These are phyloP conservation scores for Sitta carolinensis DNA, from an alignment of 2,797 vertebrate species.

Conservation along the genomic window DNA sequence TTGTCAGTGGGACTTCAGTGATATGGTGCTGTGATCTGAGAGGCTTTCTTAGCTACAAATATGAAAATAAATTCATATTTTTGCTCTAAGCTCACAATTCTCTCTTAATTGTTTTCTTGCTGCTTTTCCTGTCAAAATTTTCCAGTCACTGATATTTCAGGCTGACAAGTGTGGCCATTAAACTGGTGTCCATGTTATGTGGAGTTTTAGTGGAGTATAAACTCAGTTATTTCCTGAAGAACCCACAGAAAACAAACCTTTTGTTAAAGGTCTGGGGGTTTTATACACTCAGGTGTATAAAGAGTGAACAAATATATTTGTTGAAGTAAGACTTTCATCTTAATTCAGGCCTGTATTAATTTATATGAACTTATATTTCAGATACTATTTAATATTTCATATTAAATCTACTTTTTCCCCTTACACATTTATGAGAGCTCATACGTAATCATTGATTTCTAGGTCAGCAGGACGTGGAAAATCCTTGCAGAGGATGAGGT, in stretches of 20 bases:
- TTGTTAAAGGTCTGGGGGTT: neutral
- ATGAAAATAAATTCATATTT: neutral
- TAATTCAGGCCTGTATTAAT: neutral
- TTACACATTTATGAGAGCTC: neutral
- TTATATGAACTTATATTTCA: neutral
- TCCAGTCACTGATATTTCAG: neutral
- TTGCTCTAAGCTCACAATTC: neutral
- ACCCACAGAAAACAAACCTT: neutral
- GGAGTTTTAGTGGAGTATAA: neutral
- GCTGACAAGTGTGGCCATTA: neutral
- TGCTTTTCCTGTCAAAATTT: neutral
- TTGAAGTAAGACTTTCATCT: constrained; percentile 14
- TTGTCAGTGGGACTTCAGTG: constrained; percentile 9
- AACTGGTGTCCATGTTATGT: rapidly evolving
- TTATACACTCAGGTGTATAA: neutral
- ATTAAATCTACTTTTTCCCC: neutral
- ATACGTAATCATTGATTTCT: neutral
- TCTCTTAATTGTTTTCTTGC: neutral
- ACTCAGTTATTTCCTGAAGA: neutral
- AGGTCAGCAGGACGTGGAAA: constrained; percentile 94
- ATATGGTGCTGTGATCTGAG: neutral
- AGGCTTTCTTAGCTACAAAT: neutral
- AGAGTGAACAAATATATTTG: neutral
- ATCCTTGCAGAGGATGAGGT: constrained; percentile 90
- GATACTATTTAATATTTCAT: neutral